Evolutionary conservation across 2,797 vertebrate genomes (phyloP).

Genomic region (Nasua narica): DNA sequence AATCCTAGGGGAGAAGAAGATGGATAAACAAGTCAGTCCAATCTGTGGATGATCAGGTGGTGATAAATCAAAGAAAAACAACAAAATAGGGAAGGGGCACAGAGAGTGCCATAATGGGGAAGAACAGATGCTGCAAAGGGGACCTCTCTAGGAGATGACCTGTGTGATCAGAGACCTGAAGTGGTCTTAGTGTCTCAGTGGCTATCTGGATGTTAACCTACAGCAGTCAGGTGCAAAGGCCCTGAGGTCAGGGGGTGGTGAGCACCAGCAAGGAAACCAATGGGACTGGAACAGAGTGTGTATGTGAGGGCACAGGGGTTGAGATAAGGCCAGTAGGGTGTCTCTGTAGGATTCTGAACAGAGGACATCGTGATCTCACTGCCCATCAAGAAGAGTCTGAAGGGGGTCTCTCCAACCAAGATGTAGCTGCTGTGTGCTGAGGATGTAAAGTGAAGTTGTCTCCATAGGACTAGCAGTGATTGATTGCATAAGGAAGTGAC

Average conservation of each 20-base stretch:
- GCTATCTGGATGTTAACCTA: no score
- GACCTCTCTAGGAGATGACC: rapidly evolving
- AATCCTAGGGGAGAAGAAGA: neutral
- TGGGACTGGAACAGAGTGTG: no score
- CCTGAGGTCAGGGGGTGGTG: neutral
- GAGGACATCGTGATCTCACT: neutral
- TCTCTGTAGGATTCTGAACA: neutral
- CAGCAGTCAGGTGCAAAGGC: neutral
- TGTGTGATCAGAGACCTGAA: neutral
- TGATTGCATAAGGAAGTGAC: neutral
- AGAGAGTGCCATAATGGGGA: neutral
- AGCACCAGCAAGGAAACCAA: neutral
- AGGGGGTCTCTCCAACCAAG: neutral
- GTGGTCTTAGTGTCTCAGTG: rapidly evolving
- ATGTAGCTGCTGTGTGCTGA: neutral
- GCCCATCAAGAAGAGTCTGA: neutral
- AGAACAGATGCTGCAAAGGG: rapidly evolving
- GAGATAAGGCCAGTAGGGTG: neutral
- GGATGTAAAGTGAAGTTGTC: rapidly evolving
- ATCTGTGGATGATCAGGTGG: neutral
- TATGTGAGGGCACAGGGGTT: rapidly evolving
- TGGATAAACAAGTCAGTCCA: neutral
- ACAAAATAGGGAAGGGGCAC: no score
- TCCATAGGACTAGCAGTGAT: rapidly evolving
- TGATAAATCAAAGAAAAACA: neutral